Conservation (phyloP, 2,113 vertebrate genomes). For the Xyliphius kryptos region DNA sequence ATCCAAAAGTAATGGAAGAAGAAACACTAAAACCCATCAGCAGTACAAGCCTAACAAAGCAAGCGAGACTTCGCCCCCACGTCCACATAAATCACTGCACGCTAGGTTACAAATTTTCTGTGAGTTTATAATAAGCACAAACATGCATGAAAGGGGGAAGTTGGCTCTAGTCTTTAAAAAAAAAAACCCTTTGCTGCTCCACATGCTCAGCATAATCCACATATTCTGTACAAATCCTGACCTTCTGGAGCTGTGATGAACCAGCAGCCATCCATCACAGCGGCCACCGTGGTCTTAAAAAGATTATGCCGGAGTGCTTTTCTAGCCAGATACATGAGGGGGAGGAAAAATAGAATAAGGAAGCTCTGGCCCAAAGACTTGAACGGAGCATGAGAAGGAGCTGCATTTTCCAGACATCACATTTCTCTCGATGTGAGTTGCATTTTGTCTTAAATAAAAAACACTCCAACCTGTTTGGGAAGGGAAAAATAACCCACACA, state of each 20-base stretch:
- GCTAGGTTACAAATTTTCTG: too few relatives aligned
- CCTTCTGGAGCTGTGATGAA: not conserved
- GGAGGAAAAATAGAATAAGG: conserved; percentile 14
- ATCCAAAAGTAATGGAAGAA: too few relatives aligned
- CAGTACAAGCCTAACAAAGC: too few relatives aligned
- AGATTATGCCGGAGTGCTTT: not conserved
- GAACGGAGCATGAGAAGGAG: conserved; percentile 26
- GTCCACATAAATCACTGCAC: too few relatives aligned
- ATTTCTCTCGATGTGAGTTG: conserved; percentile 15
- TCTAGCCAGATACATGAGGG: not conserved
- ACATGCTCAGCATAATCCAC: conserved; percentile 4
- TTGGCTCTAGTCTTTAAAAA: too few relatives aligned
- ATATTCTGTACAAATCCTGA: conserved; percentile 32
- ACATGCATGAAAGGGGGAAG: too few relatives aligned
- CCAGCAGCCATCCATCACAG: conserved; percentile 5
- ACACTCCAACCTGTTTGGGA: conserved; percentile 6
- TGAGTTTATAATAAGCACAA: too few relatives aligned
- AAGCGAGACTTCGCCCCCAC: too few relatives aligned
- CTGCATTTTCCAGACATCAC: conserved; percentile 11
- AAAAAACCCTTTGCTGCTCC: conserved; percentile 37
- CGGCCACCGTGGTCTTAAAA: conserved; percentile 3
- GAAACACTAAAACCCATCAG: too few relatives aligned
- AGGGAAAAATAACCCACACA: not conserved
- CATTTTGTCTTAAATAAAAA: conserved; percentile 25
- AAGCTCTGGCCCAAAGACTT: conserved; percentile 1